Base-by-base conservation (phyloP, 2,797 vertebrate species). In the Natrix natrix region DNA sequence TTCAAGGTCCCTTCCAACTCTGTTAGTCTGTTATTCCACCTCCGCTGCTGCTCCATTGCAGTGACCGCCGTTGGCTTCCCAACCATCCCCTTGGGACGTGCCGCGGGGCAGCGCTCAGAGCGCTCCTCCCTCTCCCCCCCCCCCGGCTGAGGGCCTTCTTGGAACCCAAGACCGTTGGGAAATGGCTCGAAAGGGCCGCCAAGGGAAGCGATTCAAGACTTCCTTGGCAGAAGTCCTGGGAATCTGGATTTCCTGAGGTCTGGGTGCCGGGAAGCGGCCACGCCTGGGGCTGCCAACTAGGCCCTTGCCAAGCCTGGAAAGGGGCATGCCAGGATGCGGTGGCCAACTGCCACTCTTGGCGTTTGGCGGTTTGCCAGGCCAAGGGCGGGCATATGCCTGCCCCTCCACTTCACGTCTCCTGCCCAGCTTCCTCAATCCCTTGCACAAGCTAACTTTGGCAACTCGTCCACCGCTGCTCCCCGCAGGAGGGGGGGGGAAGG, bases 361-460 rank as follows among this genome's bases (percentile, higher is more conserved):
- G 0, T 6, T 83, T 93, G 92, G 92, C 86, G 0, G 13, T 6
- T 5, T 11, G 61, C 90, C 92, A 89, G 2, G n/a, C 43, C 43
- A 3, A 56, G 92, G 92, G 90, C 87, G 87, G 86, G 90, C 28
- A 43, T 43, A 43, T 43, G 43, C 43, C 43, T 43, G 43, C 43
- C 43, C 43, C 43, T 43, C 43, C 43, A 43, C 43, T 43, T 43
- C 28, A 2, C 1, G 0, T 4, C 28, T 69, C 63, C 28, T 32
- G 66, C 1, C 66, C 55, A 17, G 92, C 92, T 91, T 93, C 90
- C 92, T 88, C 86, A 20, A 59, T 17, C 2, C 5, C n/a, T 93
- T 93, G 86, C 90, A 22, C 92, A 93, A 93, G 17, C 60, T 52
- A 52, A 0, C 74, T 20, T 32, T 88, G 86, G 89, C 90, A 66